Evolutionary conservation across 2,113 vertebrate genomes (phyloP), one percentile per base, ranked within the genome.

Genomic region (Lophochroa leadbeateri): DNA sequence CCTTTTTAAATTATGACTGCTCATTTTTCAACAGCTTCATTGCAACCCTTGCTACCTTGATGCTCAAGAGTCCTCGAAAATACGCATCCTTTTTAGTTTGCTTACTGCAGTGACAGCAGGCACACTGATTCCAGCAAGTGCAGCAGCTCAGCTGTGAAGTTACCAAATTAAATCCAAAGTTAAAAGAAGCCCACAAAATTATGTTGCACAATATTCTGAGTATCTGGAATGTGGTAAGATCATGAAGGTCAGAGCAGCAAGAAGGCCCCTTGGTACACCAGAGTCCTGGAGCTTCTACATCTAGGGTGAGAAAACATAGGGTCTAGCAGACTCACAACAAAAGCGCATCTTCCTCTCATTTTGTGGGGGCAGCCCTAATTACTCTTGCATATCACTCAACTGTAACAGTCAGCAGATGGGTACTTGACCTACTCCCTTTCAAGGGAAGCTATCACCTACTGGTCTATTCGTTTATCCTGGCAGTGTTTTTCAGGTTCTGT

Each of bases 131-230:
- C 17, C 50, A 71, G 47, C 44, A 90, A 90, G 39, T 6, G 0
- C 39, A n/a, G 23, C 63, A 72, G 33, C 39, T 82, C 61, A 55
- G 16, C 27, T 71, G 29, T 33, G 27, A 81, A 69, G 60, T 27
- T 50, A 74, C 29, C 35, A 74, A 85, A 35, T 63, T 13, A 94
- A 91, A 82, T n/a, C 6, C 27, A 89, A 31, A 72, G 11, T 39
- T 76, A 68, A 12, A 74, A 78, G 60, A 50, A 82, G 52, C 6
- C n/a, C 65, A 72, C 15, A 60, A 27, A 74, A 58, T n/a, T 19
- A 74, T 0, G 0, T 3, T 58, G 46, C 15, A 27, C 46, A 78
- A 2, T 28, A 47, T 6, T 31, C 1, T 25, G 7, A 78, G 4
- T 89, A 76, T 57, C 13, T 80, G 37, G n/a, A 85, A 50, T 0